Percentiles rank a stretch among this genome's conserved stretches.
These are phyloP conservation scores for Nasua narica DNA, from an alignment of 2,797 vertebrate species.

Conservation along the genomic window DNA sequence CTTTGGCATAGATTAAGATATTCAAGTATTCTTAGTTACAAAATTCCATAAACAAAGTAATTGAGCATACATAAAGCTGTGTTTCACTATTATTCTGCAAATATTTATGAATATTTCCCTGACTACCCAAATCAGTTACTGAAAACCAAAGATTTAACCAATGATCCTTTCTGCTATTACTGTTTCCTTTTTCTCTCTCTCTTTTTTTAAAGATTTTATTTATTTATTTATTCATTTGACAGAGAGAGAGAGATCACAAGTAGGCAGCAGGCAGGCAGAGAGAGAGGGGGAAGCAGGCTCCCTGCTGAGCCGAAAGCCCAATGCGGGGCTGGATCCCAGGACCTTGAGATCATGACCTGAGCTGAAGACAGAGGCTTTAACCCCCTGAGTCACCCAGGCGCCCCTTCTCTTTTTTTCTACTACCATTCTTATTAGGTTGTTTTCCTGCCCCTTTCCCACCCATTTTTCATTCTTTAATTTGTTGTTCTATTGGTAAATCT, in stretches of 20 bases:
- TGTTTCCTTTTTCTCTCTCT: neutral
- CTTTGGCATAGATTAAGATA: constrained; percentile 32
- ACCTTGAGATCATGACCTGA: too few relatives aligned
- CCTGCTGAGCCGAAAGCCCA: too few relatives aligned
- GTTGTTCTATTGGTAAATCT: neutral
- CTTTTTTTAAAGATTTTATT: too few relatives aligned
- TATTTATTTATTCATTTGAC: too few relatives aligned
- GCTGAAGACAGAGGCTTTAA: too few relatives aligned
- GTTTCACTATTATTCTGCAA: neutral
- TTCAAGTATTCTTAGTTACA: neutral
- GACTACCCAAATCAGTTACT: neutral
- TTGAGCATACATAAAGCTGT: neutral
- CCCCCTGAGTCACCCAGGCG: too few relatives aligned
- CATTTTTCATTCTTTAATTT: neutral
- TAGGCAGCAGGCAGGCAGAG: too few relatives aligned
- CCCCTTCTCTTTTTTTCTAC: accelerated
- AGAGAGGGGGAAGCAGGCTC: too few relatives aligned
- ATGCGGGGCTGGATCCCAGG: too few relatives aligned
- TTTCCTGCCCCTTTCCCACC: neutral
- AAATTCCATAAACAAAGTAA: neutral
- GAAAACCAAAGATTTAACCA: neutral
- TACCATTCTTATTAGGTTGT: neutral
- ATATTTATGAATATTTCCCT: neutral
- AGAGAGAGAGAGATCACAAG: too few relatives aligned
- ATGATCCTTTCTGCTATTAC: neutral